Conservation (phyloP, 2,797 vertebrate species). For the Chiroxiphia lanceolata region DNA sequence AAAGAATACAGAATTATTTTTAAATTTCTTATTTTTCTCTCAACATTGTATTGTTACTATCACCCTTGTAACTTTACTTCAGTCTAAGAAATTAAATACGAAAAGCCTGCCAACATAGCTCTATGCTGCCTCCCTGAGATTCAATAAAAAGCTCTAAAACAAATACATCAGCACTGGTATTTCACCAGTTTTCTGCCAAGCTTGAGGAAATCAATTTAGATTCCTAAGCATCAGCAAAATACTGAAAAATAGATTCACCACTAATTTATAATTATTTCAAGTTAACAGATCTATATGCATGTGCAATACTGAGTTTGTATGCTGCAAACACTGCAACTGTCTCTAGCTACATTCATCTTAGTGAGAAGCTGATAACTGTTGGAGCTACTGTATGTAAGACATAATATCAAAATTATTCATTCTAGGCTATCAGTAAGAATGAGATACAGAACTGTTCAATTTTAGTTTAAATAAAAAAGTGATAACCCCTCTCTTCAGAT, state of each 20-base stretch:
- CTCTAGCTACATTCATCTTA: not conserved
- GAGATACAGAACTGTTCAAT: not conserved
- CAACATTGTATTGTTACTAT: not conserved
- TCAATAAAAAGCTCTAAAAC: not conserved
- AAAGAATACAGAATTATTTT: conserved; percentile 78
- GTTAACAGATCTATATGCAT: not conserved
- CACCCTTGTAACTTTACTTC: not conserved
- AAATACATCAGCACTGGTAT: not conserved
- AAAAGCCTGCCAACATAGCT: not conserved
- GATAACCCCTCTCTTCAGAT: not conserved
- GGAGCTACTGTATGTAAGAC: not conserved
- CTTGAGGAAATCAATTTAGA: not conserved
- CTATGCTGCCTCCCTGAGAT: conserved; percentile 67
- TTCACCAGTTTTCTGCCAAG: not conserved
- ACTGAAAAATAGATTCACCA: not conserved
- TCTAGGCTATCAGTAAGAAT: not conserved
- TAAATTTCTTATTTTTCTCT: conserved; percentile 11
- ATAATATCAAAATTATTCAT: not conserved
- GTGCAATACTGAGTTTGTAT: not conserved
- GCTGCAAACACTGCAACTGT: not conserved
- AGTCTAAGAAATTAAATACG: not conserved
- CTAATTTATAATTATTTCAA: not conserved
- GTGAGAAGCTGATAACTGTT: not conserved
- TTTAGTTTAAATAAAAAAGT: not conserved
- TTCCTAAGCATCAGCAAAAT: not conserved